Conservation (phyloP, 1,140 invertebrate species). For the Drosophila novamexicana region DNA sequence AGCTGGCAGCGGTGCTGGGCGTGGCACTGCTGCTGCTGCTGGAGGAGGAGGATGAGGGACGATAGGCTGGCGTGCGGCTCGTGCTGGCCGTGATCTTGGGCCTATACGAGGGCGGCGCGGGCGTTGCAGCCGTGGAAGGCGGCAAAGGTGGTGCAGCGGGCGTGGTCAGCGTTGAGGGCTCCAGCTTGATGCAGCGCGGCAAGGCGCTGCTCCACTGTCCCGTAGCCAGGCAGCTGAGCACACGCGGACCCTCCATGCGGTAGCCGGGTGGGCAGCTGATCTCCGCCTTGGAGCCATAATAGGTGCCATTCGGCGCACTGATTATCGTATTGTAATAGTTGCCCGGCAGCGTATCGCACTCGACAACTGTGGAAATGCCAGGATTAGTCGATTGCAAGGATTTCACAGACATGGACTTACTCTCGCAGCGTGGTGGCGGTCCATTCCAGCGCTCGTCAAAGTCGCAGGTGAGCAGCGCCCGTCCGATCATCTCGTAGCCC, state of each 20-base stretch:
- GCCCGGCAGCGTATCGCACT: constrained; percentile 89
- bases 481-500: constrained; percentile 93
- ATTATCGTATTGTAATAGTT: constrained; percentile 90
- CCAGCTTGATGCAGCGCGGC: constrained; percentile 89
- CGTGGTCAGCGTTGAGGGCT: constrained; percentile 74
- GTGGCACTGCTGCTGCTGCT: constrained; percentile 40
- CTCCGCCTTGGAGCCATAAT: constrained; percentile 89
- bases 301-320: constrained; percentile 88
- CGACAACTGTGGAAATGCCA: constrained; percentile 86
- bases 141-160: constrained; percentile 32
- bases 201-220: constrained; percentile 92
- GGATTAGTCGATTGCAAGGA: neutral
- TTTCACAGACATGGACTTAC: constrained; percentile 85
- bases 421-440: constrained; percentile 94
- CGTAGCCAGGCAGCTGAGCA: constrained; percentile 89
- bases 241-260: constrained; percentile 88
- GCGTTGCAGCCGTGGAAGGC: constrained; percentile 19
- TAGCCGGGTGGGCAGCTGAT: constrained; percentile 91
- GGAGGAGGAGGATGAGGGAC: constrained; percentile 27
- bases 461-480: constrained; percentile 93
- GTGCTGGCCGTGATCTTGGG: constrained; percentile 64
- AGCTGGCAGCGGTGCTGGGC: constrained; percentile 50
- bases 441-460: constrained; percentile 97
- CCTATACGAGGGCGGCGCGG: constrained; percentile 45
- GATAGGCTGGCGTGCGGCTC: constrained; percentile 56